These are phyloP conservation scores for Natator depressus DNA, from an alignment of 2,113 vertebrate species.

Conservation along the genomic window DNA sequence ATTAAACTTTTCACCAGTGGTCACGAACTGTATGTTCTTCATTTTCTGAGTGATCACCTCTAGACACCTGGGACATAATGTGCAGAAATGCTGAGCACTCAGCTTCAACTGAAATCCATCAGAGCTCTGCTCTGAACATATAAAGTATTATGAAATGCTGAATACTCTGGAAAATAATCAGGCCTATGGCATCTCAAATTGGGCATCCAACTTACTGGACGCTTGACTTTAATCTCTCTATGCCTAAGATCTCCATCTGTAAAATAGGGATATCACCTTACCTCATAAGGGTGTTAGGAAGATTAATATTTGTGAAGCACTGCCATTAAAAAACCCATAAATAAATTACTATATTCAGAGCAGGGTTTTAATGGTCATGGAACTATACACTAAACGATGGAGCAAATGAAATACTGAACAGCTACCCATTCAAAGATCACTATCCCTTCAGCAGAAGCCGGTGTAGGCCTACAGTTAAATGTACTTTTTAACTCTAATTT, in stretches of 20 bases:
- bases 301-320: not conserved
- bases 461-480: not conserved
- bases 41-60: not conserved
- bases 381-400: not conserved
- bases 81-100: not conserved
- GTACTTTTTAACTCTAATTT: not conserved
- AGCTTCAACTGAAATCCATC: not conserved
- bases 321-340: rapidly evolving
- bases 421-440: not conserved
- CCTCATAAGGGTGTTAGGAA: not conserved
- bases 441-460: not conserved
- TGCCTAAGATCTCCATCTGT: not conserved
- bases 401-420: not conserved
- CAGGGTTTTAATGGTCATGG: not conserved
- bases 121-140: not conserved
- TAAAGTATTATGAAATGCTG: not conserved
- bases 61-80: not conserved
- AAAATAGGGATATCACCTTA: not conserved
- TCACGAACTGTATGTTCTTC: not conserved
- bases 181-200: not conserved
- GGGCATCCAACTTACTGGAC: not conserved
- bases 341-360: not conserved
- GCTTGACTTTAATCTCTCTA: not conserved
- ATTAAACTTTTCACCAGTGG: not conserved
- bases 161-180: not conserved